A percentile compares a stretch with the other conserved stretches of the same genome.
Evolutionary conservation across 1,140 invertebrate genomes (phyloP).

Genomic region (Globodera ellingtonae): DNA sequence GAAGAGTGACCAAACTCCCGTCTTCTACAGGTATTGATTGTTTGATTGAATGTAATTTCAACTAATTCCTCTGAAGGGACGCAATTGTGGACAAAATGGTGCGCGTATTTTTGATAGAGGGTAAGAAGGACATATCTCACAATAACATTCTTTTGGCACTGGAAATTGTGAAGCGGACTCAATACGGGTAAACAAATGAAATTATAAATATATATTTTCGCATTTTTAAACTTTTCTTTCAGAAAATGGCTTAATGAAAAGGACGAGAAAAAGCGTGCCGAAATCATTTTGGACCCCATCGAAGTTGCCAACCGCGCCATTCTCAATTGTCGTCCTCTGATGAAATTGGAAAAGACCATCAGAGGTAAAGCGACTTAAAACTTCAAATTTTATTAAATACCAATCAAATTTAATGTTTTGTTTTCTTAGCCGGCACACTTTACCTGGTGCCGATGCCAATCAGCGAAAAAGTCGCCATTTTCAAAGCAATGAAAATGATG

Average conservation of each 20-base stretch:
- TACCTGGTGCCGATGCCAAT: slow-evolving; percentile 63
- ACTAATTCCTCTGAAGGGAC: slow-evolving; percentile 46
- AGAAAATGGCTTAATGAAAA: slow-evolving; percentile 45
- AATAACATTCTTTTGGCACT: slow-evolving; percentile 53
- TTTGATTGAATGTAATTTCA: not conserved
- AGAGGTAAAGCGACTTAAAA: slow-evolving; percentile 40
- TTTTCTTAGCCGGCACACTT: slow-evolving; percentile 53
- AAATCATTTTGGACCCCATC: slow-evolving; percentile 58
- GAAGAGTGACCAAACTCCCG: slow-evolving; percentile 56
- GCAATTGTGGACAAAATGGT: slow-evolving; percentile 61
- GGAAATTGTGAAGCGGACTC: slow-evolving; percentile 58
- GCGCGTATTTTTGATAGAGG: slow-evolving; percentile 54
- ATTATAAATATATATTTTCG: not conserved
- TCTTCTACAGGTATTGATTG: slow-evolving; percentile 43
- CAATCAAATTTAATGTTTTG: slow-evolving; percentile 24
- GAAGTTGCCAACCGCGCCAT: slow-evolving; percentile 50
- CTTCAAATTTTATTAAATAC: not conserved
- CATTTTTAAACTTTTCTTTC: slow-evolving; percentile 5
- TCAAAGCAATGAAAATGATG: slow-evolving; percentile 64
- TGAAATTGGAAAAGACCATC: slow-evolving; percentile 58
- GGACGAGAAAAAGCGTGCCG: slow-evolving; percentile 51
- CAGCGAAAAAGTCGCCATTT: slow-evolving; percentile 55
- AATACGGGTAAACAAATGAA: slow-evolving; percentile 44
- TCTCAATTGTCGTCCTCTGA: slow-evolving; percentile 58
- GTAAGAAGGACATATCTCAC: slow-evolving; percentile 53